These are phyloP conservation scores for Musca vetustissima DNA, from an alignment of 1,140 invertebrate genomes.

Conservation along the genomic window DNA sequence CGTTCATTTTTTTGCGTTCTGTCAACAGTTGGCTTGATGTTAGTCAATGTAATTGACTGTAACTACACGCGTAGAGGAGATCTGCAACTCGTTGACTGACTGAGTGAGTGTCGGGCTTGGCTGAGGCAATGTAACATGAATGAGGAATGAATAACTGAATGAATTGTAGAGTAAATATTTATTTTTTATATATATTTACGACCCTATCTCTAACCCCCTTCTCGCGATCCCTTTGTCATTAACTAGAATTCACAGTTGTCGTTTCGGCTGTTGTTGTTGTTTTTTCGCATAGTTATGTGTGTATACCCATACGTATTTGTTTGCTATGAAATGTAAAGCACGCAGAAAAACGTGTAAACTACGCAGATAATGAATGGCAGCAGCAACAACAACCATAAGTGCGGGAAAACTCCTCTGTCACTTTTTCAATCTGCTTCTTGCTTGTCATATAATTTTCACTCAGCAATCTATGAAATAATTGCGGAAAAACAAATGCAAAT, in stretches of 20 bases:
- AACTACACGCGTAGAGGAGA: not conserved
- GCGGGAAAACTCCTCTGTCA: no score
- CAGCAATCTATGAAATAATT: no score
- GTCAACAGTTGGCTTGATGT: no score
- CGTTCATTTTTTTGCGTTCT: no score
- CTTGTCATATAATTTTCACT: no score
- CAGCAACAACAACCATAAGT: not conserved
- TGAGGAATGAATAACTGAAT: slow-evolving; percentile 1
- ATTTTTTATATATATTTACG: not conserved
- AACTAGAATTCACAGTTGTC: slow-evolving; percentile 3
- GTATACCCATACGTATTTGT: not conserved
- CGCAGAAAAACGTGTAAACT: slow-evolving; percentile 23
- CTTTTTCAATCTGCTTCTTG: no score
- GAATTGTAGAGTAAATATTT: not conserved
- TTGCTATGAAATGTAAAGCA: slow-evolving; percentile 6
- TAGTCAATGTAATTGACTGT: no score
- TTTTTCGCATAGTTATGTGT: not conserved
- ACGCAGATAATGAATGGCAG: slow-evolving; percentile 9
- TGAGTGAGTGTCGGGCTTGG: not conserved
- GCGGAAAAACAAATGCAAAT: no score
- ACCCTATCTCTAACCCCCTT: not conserved
- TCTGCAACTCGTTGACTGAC: not conserved
- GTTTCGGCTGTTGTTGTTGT: not conserved
- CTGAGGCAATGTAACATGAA: not conserved
- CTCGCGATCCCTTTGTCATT: not conserved